phyloP scores from a whole-genome alignment of 2,113 vertebrate species.

The Hyperoodon ampullatus region DNA sequence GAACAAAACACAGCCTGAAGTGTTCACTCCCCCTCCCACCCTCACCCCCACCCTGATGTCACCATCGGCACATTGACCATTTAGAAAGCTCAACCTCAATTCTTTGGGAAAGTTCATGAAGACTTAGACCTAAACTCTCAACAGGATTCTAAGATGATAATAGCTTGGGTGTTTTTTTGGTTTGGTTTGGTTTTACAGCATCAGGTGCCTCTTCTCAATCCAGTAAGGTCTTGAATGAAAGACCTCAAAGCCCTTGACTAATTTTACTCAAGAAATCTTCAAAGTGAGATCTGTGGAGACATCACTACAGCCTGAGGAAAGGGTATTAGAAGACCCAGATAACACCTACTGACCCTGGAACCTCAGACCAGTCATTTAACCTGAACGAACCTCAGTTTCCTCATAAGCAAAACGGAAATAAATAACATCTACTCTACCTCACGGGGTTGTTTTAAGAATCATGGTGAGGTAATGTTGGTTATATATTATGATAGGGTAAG shows the following conservation, averaged over 20 bases:
- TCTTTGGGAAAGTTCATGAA: not conserved
- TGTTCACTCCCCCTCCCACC: no score
- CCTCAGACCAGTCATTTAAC: not conserved
- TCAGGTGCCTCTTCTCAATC: constrained; percentile 10
- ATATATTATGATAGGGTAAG: not conserved
- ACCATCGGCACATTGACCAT: not conserved
- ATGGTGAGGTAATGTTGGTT: not conserved
- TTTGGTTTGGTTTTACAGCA: not conserved
- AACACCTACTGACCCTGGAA: not conserved
- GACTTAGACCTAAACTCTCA: not conserved
- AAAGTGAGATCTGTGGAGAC: not conserved
- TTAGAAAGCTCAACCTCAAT: not conserved
- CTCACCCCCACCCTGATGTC: no score
- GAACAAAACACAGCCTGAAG: not conserved
- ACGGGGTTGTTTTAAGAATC: not conserved
- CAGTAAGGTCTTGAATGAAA: not conserved
- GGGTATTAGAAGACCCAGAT: not conserved
- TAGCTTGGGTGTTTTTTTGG: fast-evolving
- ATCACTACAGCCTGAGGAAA: not conserved
- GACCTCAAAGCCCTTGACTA: not conserved
- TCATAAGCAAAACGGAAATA: not conserved
- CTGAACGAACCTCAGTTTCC: not conserved
- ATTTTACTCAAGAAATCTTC: not conserved
- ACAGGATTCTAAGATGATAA: not conserved
- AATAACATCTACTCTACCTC: not conserved